Percentiles rank a stretch among this genome's conserved stretches.
Conservation (phyloP, 92 coral and sea anemone genomes). For the Desmophyllum pertusum region DNA sequence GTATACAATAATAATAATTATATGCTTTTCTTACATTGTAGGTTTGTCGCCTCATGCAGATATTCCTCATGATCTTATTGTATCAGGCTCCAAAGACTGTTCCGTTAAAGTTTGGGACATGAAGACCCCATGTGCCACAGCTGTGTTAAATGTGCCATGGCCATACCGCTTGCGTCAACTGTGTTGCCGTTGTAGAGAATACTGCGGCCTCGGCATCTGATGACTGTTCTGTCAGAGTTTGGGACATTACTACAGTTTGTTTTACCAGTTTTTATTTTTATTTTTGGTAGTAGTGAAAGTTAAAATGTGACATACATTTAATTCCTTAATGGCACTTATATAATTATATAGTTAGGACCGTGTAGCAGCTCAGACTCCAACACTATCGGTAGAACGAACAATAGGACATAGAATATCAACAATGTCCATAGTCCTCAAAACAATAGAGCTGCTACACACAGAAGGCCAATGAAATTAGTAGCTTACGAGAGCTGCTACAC, state of each 20-base stretch:
- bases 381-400: too few relatives aligned
- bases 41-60: conserved; percentile 53
- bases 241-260: conserved; percentile 72
- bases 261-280: not conserved
- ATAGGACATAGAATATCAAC: too few relatives aligned
- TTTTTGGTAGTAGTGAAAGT: not conserved
- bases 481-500: too few relatives aligned
- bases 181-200: conserved; percentile 70
- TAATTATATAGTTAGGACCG: too few relatives aligned
- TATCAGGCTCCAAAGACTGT: conserved; percentile 81
- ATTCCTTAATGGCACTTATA: too few relatives aligned
- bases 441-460: too few relatives aligned
- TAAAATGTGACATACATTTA: too few relatives aligned
- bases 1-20: not conserved
- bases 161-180: conserved; percentile 61
- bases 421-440: too few relatives aligned
- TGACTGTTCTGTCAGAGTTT: conserved; percentile 65
- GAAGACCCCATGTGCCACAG: not conserved
- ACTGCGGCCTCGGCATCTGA: conserved; percentile 70
- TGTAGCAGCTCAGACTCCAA: too few relatives aligned
- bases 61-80: conserved; percentile 69
- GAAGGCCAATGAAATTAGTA: too few relatives aligned
- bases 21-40: conserved; percentile 3
- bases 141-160: conserved; percentile 48
- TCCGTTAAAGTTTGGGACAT: conserved; percentile 84